These are phyloP conservation scores for Echinometra lucunter DNA, from an alignment of 53 echinoderm and acorn worm genomes.

Conservation along the genomic window DNA sequence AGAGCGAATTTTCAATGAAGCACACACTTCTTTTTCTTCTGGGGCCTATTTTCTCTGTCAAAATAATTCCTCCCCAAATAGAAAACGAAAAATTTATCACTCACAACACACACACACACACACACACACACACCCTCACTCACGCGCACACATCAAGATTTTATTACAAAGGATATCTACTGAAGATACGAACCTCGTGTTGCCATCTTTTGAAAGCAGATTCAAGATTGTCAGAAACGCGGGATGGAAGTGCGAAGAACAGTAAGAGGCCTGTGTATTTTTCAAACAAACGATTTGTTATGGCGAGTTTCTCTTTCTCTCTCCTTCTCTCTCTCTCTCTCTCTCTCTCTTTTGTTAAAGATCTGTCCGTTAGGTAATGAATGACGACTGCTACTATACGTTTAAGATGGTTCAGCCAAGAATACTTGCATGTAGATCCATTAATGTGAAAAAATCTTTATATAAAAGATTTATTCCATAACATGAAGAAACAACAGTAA, in stretches of 20 bases:
- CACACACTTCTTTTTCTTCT: too few relatives aligned
- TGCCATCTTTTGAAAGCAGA: not conserved
- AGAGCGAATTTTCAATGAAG: too few relatives aligned
- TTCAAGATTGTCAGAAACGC: too few relatives aligned
- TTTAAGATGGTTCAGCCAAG: not conserved
- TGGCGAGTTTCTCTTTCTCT: too few relatives aligned
- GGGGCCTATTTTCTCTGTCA: not conserved
- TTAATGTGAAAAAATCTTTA: not conserved
- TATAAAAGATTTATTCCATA: not conserved
- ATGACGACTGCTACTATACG: not conserved
- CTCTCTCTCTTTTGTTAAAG: too few relatives aligned
- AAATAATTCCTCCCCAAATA: not conserved
- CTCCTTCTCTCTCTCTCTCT: too few relatives aligned
- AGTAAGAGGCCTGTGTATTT: too few relatives aligned
- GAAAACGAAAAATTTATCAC: not conserved
- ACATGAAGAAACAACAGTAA: not conserved
- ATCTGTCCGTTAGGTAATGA: too few relatives aligned
- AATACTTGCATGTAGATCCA: not conserved
- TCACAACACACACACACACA: slow-evolving; percentile 20
- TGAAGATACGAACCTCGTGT: not conserved
- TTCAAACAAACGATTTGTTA: too few relatives aligned
- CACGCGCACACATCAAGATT: not conserved
- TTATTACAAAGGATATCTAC: not conserved
- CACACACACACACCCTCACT: not conserved
- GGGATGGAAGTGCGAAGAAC: too few relatives aligned